Evolutionary conservation across 2,888 invertebrate genomes (phyloP), one percentile per base, ranked within the genome.

Genomic region (Augiades crinisus): DNA sequence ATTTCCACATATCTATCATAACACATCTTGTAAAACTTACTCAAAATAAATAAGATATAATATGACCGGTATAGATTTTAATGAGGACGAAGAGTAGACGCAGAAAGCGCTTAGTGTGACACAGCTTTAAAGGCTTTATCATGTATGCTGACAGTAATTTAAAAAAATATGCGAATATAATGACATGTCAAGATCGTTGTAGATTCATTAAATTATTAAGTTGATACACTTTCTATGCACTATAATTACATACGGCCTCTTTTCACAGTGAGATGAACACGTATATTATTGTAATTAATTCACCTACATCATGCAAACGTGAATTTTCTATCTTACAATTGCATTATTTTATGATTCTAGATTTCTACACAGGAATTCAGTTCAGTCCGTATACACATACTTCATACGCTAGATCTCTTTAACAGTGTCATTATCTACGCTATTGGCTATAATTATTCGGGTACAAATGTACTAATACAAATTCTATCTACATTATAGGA

Each of bases 351-450:
- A 19, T 8, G 37, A 30, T 17, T 13, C 14, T 47, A 19, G 3
- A 30, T 47, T 27, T 13, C 37, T 47, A 38, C 37, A 31, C 5
- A 47, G 14, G 31, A 16, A 47, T 21, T 6, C 10, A 14, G 41
- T 16, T 41, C n/a, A 19, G 10, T n/a, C n/a, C n/a, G 3, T 5
- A n/a, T 13, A 40, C 2, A 5, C 5, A 40, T 16, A n/a, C 14
- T 16, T 16, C 1, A 24, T 8, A 17, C 22, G 31, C 19, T 19
- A 38, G n/a, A 37, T 37, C 37, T 37, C 6, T 40, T 31, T 14
- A 21, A 47, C 21, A 46, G 36, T 46, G 36, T 46, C 45, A 36
- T 24, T 36, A 45, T 49, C 49, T 47, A 47, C 40, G 33, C 47
- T 47, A 47, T 10, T 38, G 8, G 21, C 13, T 27, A 38, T 13